Evolutionary conservation across 1,140 invertebrate genomes (phyloP).

Genomic region (Danaus plexippus): DNA sequence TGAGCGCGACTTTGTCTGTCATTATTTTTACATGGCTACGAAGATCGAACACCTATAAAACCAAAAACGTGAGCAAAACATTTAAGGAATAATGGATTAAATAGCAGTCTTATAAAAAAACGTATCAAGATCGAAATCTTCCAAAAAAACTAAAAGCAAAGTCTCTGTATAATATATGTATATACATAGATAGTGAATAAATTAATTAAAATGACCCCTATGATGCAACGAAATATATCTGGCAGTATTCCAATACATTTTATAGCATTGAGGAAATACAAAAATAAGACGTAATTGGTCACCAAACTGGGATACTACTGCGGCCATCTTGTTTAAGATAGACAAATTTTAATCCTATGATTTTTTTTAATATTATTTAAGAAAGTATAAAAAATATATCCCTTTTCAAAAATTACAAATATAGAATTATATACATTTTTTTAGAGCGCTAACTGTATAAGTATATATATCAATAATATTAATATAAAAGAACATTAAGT

Average conservation of each 20-base stretch:
- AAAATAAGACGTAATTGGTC: slow-evolving; percentile 23
- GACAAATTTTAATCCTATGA: too few relatives aligned
- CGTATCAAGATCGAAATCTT: slow-evolving; percentile 6
- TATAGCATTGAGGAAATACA: slow-evolving; percentile 28
- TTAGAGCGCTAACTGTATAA: too few relatives aligned
- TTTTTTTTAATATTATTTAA: background rate
- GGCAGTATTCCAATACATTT: slow-evolving; percentile 14
- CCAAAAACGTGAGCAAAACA: background rate
- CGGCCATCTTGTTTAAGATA: slow-evolving; percentile 8
- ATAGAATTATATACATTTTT: too few relatives aligned
- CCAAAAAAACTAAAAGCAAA: background rate
- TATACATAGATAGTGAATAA: too few relatives aligned
- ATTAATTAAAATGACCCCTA: background rate
- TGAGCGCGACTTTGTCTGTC: too few relatives aligned
- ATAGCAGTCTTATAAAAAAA: background rate
- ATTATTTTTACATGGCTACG: too few relatives aligned
- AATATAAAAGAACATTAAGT: too few relatives aligned
- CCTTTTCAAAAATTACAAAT: background rate
- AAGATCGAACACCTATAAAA: too few relatives aligned
- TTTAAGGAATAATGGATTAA: slow-evolving; percentile 1
- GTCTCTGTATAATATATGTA: too few relatives aligned
- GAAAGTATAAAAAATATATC: background rate
- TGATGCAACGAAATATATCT: slow-evolving; percentile 8
- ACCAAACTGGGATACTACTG: slow-evolving; percentile 7
- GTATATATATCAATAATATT: too few relatives aligned